Conservation (phyloP, 1,140 invertebrate genomes). For the Halesus radiatus region DNA sequence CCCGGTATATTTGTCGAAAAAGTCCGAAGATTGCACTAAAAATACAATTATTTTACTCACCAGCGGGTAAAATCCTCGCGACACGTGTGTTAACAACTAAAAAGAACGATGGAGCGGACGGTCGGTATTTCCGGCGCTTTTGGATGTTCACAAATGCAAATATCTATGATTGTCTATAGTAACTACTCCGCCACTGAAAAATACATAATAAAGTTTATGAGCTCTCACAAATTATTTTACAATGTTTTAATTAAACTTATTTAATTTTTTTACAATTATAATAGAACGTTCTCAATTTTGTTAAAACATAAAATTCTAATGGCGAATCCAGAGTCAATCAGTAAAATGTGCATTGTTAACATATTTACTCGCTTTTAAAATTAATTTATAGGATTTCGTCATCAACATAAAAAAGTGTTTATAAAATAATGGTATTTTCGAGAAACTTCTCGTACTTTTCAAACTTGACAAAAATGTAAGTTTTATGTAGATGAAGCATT, state of each 20-base stretch:
- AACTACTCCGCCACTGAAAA: not conserved
- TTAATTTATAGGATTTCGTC: too few relatives aligned
- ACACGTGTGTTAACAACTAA: conserved; percentile 66
- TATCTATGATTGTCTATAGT: not conserved
- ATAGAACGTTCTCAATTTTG: too few relatives aligned
- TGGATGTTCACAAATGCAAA: not conserved
- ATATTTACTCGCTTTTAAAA: not conserved
- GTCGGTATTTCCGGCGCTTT: conserved; percentile 31
- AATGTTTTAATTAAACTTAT: not conserved
- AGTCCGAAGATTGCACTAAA: not conserved
- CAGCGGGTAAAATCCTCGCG: conserved; percentile 70
- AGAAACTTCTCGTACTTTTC: too few relatives aligned
- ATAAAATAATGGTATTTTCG: too few relatives aligned
- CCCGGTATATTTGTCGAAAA: not conserved
- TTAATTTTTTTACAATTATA: not conserved
- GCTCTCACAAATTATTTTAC: conserved; percentile 5
- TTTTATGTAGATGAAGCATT: too few relatives aligned
- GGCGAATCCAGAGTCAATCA: too few relatives aligned
- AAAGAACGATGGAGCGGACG: conserved; percentile 36
- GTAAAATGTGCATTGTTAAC: not conserved
- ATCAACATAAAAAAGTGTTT: too few relatives aligned
- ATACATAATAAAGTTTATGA: not conserved
- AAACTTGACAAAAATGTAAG: too few relatives aligned
- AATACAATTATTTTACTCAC: conserved; percentile 58
- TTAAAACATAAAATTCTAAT: not conserved